Evolutionary conservation across 2,113 vertebrate genomes (phyloP), one percentile per base, ranked within the genome.

Genomic region (Upupa epops): DNA sequence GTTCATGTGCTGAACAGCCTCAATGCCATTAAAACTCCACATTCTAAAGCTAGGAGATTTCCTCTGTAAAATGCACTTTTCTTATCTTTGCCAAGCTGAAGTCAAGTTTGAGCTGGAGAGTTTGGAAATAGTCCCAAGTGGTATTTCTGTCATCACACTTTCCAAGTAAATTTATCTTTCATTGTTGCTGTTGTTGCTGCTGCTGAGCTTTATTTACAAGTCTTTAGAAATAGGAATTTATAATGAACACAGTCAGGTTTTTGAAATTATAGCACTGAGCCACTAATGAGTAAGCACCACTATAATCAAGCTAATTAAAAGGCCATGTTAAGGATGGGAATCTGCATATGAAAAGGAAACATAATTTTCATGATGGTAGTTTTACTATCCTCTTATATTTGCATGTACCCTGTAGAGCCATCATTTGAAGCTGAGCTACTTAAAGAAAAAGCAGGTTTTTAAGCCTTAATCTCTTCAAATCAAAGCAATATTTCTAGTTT

Each of bases 241-340:
- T 94, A 97, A 79, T 49, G 66, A 96, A 56, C 12, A 92, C 63
- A 84, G 66, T 92, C 66, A 86, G 63, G 58, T 77, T 95, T 85
- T 88, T 91, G n/a, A 90, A 96, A 95, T 88, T 90, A 55, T 51
- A 93, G 52, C 92, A 83, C 56, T 77, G 69, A 96, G 91, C 17
- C 70, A 80, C 31, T 84, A 81, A 93, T 21, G 85, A 63, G 51
- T 83, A 94, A 84, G 89, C 66, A 92, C 66, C 49, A 94, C 82
- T 93, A 91, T 92, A 95, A 95, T 94, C 92, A 95, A 90, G 68
- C 40, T 96, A 96, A 92, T 94, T 97, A 94, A 93, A 94, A 95
- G 88, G 55, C 60, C 91, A 96, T 2, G 32, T 88, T 95, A 96
- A 81, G 65, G 36, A 90, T 80, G 26, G 29, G 24, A 94, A 97